Evolutionary conservation across 2,113 vertebrate genomes (phyloP).

Genomic region (Galeopterus variegatus): DNA sequence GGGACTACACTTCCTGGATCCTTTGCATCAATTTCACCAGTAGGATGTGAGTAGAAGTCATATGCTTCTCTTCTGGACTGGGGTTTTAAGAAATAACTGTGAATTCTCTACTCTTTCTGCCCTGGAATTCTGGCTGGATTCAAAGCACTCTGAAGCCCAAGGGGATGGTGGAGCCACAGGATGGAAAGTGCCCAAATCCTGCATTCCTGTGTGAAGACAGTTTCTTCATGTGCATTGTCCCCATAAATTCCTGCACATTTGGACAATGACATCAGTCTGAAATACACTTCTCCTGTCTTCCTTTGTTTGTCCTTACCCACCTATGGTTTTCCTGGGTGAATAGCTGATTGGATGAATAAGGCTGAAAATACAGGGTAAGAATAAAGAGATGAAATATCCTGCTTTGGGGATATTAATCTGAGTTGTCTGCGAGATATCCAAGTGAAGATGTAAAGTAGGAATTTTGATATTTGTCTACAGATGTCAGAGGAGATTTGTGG

Average conservation of each 20-base stretch:
- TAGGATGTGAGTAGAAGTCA: neutral
- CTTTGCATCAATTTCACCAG: neutral
- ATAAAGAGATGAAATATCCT: neutral
- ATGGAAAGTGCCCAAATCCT: neutral
- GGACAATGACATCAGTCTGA: neutral
- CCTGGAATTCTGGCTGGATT: neutral
- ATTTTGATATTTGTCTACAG: neutral
- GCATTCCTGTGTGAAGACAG: neutral
- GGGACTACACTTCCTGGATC: neutral
- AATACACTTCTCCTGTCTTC: neutral
- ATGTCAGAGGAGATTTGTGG: neutral
- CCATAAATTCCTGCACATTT: neutral
- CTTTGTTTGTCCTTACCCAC: neutral
- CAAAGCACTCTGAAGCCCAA: neutral
- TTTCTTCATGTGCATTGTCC: neutral
- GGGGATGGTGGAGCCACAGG: neutral
- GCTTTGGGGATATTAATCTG: neutral
- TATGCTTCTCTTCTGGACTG: neutral
- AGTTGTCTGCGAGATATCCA: neutral
- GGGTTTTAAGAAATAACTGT: neutral
- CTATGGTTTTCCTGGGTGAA: neutral
- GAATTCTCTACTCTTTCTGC: neutral
- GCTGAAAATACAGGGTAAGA: neutral
- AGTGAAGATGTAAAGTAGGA: neutral
- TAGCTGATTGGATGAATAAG: neutral